These are phyloP conservation scores for Cloeon dipterum DNA, from an alignment of 2,888 invertebrate species.

Conservation along the genomic window DNA sequence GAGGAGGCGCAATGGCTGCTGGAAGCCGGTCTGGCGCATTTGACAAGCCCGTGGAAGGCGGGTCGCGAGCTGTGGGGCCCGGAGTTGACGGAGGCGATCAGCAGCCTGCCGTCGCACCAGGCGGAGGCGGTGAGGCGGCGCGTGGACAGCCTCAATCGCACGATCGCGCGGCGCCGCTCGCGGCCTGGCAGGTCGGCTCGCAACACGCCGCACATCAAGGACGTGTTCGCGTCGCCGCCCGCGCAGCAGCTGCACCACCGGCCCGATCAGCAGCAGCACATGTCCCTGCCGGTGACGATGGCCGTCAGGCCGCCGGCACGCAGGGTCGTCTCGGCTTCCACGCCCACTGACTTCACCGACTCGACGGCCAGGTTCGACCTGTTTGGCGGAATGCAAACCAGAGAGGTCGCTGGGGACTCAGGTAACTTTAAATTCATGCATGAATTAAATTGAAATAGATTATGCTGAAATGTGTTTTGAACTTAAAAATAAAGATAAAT, in stretches of 20 bases:
- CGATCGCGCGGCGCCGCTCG: constrained; percentile 34
- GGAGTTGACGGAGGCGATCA: constrained; percentile 34
- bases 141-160: constrained; percentile 52
- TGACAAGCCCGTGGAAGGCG: constrained; percentile 43
- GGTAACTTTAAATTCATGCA: no score
- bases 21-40: constrained; percentile 43
- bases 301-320: neutral
- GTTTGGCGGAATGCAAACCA: neutral
- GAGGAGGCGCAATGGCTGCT: constrained; percentile 54
- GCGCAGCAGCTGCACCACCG: no score
- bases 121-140: constrained; percentile 53
- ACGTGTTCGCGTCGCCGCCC: neutral
- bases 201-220: neutral
- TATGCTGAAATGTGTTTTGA: no score
- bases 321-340: neutral
- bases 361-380: neutral
- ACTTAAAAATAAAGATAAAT: no score
- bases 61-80: constrained; percentile 41
- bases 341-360: neutral
- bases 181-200: constrained; percentile 20
- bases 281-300: neutral
- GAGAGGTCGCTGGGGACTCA: constrained; percentile 1
- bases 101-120: constrained; percentile 33
- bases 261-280: neutral
- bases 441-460: no score